Percentiles rank a stretch among this genome's conserved stretches.
Conservation (phyloP, 2,888 invertebrate genomes). For the Maniola hyperantus region DNA sequence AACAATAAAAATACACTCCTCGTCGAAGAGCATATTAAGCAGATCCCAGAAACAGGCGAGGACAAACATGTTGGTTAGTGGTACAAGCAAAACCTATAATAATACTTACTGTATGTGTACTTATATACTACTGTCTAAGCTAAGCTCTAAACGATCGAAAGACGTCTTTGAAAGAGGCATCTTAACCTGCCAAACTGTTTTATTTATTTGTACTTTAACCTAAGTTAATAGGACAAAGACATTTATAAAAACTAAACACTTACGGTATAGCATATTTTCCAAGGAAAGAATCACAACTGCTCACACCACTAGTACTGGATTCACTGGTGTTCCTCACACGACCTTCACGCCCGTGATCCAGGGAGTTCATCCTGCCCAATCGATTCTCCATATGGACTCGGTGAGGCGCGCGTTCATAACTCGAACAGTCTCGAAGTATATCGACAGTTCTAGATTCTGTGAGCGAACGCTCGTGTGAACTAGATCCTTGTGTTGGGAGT, state of each 20-base stretch:
- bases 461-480: conserved; percentile 84
- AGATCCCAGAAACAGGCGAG: too few relatives aligned
- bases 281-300: conserved; percentile 89
- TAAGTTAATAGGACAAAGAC: too few relatives aligned
- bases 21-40: too few relatives aligned
- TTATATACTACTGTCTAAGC: too few relatives aligned
- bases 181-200: too few relatives aligned
- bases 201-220: too few relatives aligned
- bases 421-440: conserved; percentile 70
- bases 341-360: conserved; percentile 71
- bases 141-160: too few relatives aligned
- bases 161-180: too few relatives aligned
- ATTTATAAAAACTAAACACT: conserved; percentile 45
- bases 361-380: conserved; percentile 67
- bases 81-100: too few relatives aligned
- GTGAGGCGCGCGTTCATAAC: conserved; percentile 61
- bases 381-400: conserved; percentile 59
- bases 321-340: conserved; percentile 83
- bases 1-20: too few relatives aligned
- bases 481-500: conserved; percentile 80
- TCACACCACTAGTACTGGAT: conserved; percentile 91
- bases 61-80: too few relatives aligned
- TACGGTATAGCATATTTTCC: conserved; percentile 84
- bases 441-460: conserved; percentile 88
- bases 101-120: too few relatives aligned